Evolutionary conservation across 2,888 invertebrate genomes (phyloP).

Genomic region (Cecidostiba fungosa): DNA sequence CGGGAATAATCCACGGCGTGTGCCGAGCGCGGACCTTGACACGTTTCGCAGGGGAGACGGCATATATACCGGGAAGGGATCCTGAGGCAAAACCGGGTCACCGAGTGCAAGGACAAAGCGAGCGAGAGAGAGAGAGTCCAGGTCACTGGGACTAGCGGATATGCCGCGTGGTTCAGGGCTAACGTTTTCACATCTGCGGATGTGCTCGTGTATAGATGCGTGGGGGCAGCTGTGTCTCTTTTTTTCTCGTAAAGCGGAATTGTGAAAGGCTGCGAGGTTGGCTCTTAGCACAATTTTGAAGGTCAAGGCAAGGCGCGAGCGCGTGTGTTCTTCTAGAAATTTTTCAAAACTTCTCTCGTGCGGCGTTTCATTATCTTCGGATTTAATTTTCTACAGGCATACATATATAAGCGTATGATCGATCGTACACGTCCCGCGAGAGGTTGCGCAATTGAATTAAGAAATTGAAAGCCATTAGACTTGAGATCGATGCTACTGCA

Average conservation of each 20-base stretch:
- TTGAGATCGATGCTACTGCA: neutral
- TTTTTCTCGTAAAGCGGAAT: neutral
- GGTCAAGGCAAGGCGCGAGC: conserved; percentile 25
- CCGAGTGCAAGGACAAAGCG: conserved; percentile 75
- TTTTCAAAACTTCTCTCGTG: neutral
- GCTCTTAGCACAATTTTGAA: conserved; percentile 16
- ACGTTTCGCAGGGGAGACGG: conserved; percentile 66
- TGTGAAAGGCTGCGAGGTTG: neutral
- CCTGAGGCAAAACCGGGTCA: conserved; percentile 73
- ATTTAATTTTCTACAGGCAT: neutral
- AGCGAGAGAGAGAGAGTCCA: conserved; percentile 66
- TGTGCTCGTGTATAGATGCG: neutral
- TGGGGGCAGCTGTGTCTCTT: neutral
- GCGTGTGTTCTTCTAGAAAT: neutral
- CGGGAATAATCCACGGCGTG: conserved; percentile 30
- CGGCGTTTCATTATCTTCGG: neutral
- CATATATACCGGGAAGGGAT: conserved; percentile 18
- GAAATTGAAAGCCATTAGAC: conserved; percentile 45
- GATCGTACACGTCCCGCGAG: neutral
- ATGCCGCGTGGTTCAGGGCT: conserved; percentile 69
- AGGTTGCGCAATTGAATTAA: conserved; percentile 24
- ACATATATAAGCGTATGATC: neutral
- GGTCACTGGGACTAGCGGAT: conserved; percentile 72
- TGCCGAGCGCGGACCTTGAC: conserved; percentile 71
- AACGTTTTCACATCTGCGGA: neutral